Base-by-base conservation (phyloP, 2,113 vertebrate species). In the Ammodytes marinus region DNA sequence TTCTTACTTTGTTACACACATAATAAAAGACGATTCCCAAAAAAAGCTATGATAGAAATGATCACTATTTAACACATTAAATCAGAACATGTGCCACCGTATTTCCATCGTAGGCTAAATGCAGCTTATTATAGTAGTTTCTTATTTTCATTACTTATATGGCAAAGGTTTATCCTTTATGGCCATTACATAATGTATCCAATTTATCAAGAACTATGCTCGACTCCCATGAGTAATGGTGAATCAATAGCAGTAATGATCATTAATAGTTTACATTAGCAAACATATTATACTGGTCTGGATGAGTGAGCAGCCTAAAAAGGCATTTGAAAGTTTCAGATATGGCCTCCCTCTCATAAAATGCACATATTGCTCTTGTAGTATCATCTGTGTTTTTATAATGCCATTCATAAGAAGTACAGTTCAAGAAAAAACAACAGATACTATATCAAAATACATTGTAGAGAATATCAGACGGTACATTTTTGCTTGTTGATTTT, bases 191-290 rank as follows among this genome's bases (percentile, higher is more conserved):
- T 86, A 86, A 89, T 92, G 82, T 66, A 77, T 78, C 40, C 73
- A 82, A 86, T 92, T 75, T 60, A 85, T 84, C 50, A 82, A 37
- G 57, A 66, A 39, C 76, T 69, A 54, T 43, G 1, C 65, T 74
- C 66, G 69, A 60, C 69, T 61, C n/a, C 65, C 74, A 72, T 89
- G 81, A 91, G 75, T 86, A 90, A 93, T 90, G 80, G 12, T 42
- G 82, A 89, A 92, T 94, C 91, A 90, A 91, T 93, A 91, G 65
- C 76, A 77, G 68, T 89, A 91, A 89, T 92, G 67, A 89, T 88
- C 87, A 89, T 91, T 91, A 90, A 91, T 89, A 86, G 74, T 72
- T 82, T 63, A n/a, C 77, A 91, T 89, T 84, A 88, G 72, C 72
- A 88, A 77, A 74, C 79, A 85, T 88, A 69, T 88, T 52, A 86